These are phyloP conservation scores for Amblyopsis rosae DNA, from an alignment of 2,113 vertebrate species.

Conservation along the genomic window DNA sequence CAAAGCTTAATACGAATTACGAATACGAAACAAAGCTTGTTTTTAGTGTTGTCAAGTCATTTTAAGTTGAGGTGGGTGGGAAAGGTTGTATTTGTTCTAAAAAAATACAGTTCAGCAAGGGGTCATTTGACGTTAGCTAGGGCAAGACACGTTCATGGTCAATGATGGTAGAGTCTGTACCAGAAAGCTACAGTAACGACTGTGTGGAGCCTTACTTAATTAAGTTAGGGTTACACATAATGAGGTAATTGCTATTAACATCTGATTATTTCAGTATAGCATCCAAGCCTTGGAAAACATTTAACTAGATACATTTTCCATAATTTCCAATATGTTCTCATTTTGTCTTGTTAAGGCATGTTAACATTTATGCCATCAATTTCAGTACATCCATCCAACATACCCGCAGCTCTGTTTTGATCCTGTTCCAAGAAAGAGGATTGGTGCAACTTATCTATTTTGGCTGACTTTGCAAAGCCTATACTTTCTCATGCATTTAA, in stretches of 20 bases:
- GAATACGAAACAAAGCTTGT: too few relatives aligned
- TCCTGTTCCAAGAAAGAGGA: constrained; percentile 17
- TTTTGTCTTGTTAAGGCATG: constrained; percentile 8
- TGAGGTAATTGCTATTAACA: constrained; percentile 13
- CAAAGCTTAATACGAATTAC: too few relatives aligned
- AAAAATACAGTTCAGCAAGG: too few relatives aligned
- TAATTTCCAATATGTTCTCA: not conserved
- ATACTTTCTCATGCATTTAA: not conserved
- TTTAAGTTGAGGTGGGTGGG: constrained; percentile 5
- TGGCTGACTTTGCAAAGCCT: too few relatives aligned
- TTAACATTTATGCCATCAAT: constrained; percentile 6
- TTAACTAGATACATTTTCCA: constrained; percentile 12
- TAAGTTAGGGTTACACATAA: too few relatives aligned
- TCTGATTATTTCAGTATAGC: constrained; percentile 29
- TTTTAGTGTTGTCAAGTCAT: constrained; percentile 11
- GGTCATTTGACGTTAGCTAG: too few relatives aligned
- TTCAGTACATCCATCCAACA: not conserved
- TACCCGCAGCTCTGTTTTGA: constrained; percentile 20
- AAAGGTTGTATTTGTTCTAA: not conserved
- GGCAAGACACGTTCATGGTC: too few relatives aligned
- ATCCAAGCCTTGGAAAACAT: constrained; percentile 1
- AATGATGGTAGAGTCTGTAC: too few relatives aligned
- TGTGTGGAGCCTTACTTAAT: not conserved
- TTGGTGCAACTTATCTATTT: not conserved
- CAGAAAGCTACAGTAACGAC: not conserved